A percentile compares a stretch with the other conserved stretches of the same genome.
Conservation (phyloP, 2,113 vertebrate genomes). For the Rhinolophus sinicus region DNA sequence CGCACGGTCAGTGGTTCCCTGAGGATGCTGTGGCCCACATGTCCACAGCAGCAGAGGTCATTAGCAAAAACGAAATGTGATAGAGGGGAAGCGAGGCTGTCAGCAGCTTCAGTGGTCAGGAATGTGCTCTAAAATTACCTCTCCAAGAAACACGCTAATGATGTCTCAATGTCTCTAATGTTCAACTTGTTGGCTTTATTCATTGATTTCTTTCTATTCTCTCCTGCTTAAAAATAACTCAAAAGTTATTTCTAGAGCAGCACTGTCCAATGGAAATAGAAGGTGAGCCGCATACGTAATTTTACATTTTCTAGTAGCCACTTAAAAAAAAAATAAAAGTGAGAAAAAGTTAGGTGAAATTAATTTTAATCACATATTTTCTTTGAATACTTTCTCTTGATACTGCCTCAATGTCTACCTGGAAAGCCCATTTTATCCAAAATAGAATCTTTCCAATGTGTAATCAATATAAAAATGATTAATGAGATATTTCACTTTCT, state of each 20-base stretch:
- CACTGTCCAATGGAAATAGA: background rate
- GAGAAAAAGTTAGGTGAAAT: background rate
- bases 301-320: background rate
- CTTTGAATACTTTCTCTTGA: background rate
- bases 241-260: background rate
- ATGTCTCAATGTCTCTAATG: background rate
- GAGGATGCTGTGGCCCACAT: accelerated
- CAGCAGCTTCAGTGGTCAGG: accelerated
- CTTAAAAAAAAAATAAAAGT: background rate
- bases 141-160: accelerated
- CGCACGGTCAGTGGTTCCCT: accelerated
- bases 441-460: background rate
- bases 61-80: background rate
- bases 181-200: background rate
- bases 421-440: background rate
- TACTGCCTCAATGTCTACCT: background rate
- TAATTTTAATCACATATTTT: background rate
- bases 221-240: background rate
- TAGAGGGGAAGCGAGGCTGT: accelerated
- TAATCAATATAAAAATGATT: background rate
- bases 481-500: background rate
- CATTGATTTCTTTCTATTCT: background rate
- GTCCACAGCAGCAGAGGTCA: accelerated
- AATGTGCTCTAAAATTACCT: too few species aligned
- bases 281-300: background rate